Base-by-base conservation (phyloP, 1,140 invertebrate species). In the Leptopilina clavipes region DNA sequence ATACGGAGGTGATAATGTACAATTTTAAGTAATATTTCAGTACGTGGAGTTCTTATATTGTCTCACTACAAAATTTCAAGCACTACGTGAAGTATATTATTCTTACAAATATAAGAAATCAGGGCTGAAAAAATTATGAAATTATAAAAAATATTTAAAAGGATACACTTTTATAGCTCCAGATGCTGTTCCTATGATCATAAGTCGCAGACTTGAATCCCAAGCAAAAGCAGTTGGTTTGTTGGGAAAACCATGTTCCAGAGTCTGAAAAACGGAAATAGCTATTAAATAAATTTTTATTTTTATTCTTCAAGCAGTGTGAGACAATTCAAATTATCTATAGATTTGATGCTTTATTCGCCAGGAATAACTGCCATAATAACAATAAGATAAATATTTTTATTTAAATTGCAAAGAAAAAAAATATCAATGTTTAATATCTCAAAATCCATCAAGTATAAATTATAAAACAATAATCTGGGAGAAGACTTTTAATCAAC, bases 231-330 rank as follows among this genome's bases (percentile, higher is more conserved):
- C 95, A n/a, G 96, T 96, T 3, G 97, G 97, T 91, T 97, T 96
- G 89, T 97, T 96, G 44, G 98, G 97, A 91, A 99, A 99, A 81
- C 98, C 98, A 95, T 99, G 97, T 84, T 98, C 96, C 10, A 96
- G 93, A 83, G 97, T 98, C 97, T 99, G 91, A 78, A 92, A 93
- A 90, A 79, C 86, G n/a, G n/a, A 81, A 90, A 87, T 72, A 71
- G 19, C 7, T 2, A 65, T 65, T 11, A 31, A 9, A 25, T 8
- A 40, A 40, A 40, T 40, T 40, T 40, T 3, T 65, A 31, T 14
- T 12, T 25, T 31, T 31, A 31, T 31, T 31, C n/a, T 31, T 31
- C 25, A 31, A 31, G 25, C 25, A 31, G 5, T 31, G 25, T 5
- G 5, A 31, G 5, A 31, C 5, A 31, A 31, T 31, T 31, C 25